phyloP scores from a whole-genome alignment of 1,140 invertebrate species.

The Gonioctena quinquepunctata region DNA sequence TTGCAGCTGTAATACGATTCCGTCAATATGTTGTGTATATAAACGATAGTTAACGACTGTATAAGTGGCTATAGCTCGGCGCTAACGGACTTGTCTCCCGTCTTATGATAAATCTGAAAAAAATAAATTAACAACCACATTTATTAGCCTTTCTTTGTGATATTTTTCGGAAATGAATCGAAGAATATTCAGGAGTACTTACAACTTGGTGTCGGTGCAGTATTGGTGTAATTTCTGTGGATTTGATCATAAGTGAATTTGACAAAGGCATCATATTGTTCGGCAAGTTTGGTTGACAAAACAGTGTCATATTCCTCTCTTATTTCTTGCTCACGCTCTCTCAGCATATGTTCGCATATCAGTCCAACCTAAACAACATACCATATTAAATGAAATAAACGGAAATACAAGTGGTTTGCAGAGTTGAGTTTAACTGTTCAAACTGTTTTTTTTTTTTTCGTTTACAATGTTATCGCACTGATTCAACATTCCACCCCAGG shows the following conservation, averaged over 20 bases:
- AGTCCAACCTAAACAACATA: conserved; percentile 76
- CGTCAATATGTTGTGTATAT: conserved; percentile 24
- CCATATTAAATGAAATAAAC: conserved; percentile 19
- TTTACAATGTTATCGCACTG: no score
- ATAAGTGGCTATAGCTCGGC: conserved; percentile 23
- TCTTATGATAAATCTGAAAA: conserved; percentile 54
- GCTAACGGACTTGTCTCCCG: conserved; percentile 29
- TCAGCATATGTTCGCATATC: conserved; percentile 93
- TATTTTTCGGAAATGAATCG: no score
- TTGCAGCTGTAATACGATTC: conserved; percentile 25
- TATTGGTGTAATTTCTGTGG: conserved; percentile 74
- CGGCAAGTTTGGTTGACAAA: conserved; percentile 87
- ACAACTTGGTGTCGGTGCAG: conserved; percentile 71
- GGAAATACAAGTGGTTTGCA: no score
- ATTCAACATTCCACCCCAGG: no score
- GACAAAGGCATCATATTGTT: conserved; percentile 97
- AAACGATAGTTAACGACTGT: conserved; percentile 23
- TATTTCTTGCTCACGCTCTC: conserved; percentile 88
- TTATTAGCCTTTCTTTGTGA: no score
- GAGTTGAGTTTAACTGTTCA: no score
- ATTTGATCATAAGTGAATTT: conserved; percentile 98
- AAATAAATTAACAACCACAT: no score
- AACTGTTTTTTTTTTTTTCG: no score
- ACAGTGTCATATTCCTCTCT: conserved; percentile 92
- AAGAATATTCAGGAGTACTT: no score